phyloP scores from a whole-genome alignment of 2,888 invertebrate genomes.

The Amphimallon solstitiale region DNA sequence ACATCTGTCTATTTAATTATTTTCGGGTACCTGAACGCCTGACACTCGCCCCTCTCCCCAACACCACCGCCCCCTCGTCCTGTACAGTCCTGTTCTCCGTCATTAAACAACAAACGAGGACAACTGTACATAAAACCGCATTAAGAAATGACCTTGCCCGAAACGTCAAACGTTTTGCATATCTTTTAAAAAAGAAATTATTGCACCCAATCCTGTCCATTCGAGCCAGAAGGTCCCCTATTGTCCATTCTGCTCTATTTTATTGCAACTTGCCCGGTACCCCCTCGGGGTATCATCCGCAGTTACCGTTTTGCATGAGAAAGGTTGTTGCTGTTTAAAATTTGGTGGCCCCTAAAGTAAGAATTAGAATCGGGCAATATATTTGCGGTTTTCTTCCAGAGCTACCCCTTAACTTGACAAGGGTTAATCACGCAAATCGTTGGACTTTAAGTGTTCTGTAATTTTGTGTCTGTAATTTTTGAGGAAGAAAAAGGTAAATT shows the following conservation, averaged over 20 bases:
- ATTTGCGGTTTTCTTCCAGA: background rate
- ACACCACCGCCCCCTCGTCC: background rate
- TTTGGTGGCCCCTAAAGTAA: background rate
- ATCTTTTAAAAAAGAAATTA: conserved; percentile 25
- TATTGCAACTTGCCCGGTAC: conserved; percentile 13
- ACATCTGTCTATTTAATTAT: conserved; percentile 30
- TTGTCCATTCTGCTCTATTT: conserved; percentile 26
- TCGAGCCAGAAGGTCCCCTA: conserved; percentile 32
- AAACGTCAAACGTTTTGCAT: conserved; percentile 39
- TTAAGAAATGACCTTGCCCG: background rate
- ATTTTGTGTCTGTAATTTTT: no score
- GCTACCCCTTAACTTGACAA: conserved; percentile 24
- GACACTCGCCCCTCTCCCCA: background rate
- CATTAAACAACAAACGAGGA: background rate
- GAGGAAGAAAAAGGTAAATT: no score
- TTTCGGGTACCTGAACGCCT: conserved; percentile 11
- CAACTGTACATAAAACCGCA: background rate
- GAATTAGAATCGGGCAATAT: background rate
- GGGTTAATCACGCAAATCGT: conserved; percentile 31
- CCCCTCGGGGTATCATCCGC: conserved; percentile 1
- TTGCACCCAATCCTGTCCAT: conserved; percentile 35
- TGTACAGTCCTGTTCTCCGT: background rate
- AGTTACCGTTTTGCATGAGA: conserved; percentile 22
- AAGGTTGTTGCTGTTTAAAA: background rate
- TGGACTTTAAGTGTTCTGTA: no score